phyloP scores from a whole-genome alignment of 2,113 vertebrate species.

The Varanus komodoensis region DNA sequence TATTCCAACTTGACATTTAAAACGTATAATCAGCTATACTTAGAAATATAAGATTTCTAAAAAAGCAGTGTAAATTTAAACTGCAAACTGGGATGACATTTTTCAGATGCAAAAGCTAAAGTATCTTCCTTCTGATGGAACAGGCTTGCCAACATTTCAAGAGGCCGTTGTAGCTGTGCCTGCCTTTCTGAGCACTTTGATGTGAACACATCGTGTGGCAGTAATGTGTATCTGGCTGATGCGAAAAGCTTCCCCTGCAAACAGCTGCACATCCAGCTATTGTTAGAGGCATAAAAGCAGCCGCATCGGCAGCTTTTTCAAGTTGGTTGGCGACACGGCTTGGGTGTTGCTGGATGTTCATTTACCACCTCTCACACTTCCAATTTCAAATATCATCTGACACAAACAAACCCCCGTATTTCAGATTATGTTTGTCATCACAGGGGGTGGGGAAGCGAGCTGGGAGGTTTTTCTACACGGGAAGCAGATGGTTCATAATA shows the following conservation, averaged over 20 bases:
- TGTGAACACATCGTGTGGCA: not conserved
- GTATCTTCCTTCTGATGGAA: not conserved
- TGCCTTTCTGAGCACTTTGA: not conserved
- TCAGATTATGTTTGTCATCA: not conserved
- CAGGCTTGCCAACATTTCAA: not conserved
- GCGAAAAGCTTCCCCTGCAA: not conserved
- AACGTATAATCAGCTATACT: constrained; percentile 1
- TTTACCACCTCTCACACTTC: not conserved
- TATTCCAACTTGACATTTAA: constrained; percentile 17
- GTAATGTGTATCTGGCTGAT: not conserved
- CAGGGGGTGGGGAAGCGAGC: not conserved
- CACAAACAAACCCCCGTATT: not conserved
- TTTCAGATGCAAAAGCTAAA: constrained; percentile 20
- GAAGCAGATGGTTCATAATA: not conserved
- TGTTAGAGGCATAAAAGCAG: not conserved
- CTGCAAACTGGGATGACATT: not conserved
- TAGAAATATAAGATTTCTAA: constrained; percentile 2
- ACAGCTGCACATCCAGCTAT: not conserved
- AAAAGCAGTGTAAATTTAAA: constrained; percentile 11
- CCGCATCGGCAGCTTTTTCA: not conserved
- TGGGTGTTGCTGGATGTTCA: not conserved
- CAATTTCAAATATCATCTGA: not conserved
- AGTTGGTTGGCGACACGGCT: not conserved
- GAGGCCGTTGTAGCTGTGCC: not conserved
- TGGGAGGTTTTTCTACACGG: not conserved